Evolutionary conservation across 2,797 vertebrate genomes (phyloP).

Genomic region (Molossus molossus): DNA sequence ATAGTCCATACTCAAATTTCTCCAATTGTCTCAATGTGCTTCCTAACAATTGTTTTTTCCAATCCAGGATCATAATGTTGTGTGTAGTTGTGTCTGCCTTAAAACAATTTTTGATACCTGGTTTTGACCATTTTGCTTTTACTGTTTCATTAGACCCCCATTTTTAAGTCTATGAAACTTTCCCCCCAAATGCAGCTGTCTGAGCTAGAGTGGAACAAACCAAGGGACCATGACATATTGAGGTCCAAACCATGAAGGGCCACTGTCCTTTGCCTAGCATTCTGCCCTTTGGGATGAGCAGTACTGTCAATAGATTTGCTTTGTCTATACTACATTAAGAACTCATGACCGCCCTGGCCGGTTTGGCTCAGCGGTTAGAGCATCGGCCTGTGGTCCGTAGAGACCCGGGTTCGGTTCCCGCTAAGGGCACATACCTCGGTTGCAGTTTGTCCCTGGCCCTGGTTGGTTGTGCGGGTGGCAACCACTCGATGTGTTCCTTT

Average conservation of each 20-base stretch:
- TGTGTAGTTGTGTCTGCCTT: not conserved
- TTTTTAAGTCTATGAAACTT: not conserved
- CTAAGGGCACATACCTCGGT: no score
- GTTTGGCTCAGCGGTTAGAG: no score
- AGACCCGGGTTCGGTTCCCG: no score
- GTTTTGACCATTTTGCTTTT: not conserved
- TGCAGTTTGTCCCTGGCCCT: no score
- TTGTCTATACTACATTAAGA: slow-evolving; percentile 40
- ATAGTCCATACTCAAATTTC: slow-evolving; percentile 5
- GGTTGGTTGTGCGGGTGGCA: no score
- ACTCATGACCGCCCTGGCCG: no score
- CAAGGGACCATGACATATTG: not conserved
- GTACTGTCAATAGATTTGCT: not conserved
- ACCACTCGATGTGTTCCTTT: no score
- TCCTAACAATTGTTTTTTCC: not conserved
- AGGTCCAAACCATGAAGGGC: not conserved
- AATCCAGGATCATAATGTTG: not conserved
- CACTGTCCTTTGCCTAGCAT: not conserved
- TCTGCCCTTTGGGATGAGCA: not conserved
- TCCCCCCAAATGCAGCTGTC: not conserved
- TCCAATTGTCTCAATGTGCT: not conserved
- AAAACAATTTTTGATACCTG: not conserved
- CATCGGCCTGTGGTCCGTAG: no score
- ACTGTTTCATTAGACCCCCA: not conserved
- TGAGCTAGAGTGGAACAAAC: not conserved